Percentiles rank a stretch among this genome's conserved stretches.
These are phyloP conservation scores for Trachelus stipa DNA, from an alignment of 2,888 invertebrate genomes.

Conservation along the genomic window DNA sequence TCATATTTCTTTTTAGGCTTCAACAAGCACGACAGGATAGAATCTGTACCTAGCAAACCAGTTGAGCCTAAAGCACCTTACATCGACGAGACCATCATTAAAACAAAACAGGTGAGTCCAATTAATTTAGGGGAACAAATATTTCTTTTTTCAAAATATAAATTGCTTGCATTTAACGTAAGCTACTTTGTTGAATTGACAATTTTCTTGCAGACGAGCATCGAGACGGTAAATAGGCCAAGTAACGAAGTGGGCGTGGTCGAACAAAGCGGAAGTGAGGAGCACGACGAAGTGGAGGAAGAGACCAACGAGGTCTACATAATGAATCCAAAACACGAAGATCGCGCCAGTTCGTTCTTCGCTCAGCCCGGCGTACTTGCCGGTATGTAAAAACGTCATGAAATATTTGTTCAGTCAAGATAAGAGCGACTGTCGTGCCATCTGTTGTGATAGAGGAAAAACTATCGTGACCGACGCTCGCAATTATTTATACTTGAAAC, in stretches of 20 bases:
- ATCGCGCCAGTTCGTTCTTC: slow-evolving; percentile 91
- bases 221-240: slow-evolving; percentile 55
- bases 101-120: slow-evolving; percentile 50
- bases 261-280: slow-evolving; percentile 50
- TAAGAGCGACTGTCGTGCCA: background rate
- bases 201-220: slow-evolving; percentile 42
- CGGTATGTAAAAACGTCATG: slow-evolving; percentile 70
- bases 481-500: background rate
- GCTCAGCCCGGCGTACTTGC: slow-evolving; percentile 94
- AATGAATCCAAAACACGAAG: slow-evolving; percentile 86
- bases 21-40: slow-evolving; percentile 53
- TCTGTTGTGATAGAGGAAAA: background rate
- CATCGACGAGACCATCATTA: slow-evolving; percentile 50
- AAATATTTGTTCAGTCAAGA: background rate
- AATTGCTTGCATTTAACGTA: background rate
- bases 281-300: slow-evolving; percentile 56
- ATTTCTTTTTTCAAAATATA: background rate
- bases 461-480: background rate
- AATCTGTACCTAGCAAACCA: slow-evolving; percentile 53
- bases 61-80: slow-evolving; percentile 54
- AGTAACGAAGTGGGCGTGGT: slow-evolving; percentile 55
- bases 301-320: slow-evolving; percentile 77
- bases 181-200: background rate
- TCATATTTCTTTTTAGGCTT: slow-evolving; percentile 42
- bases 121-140: background rate